Conservation (phyloP, 1,140 invertebrate species). For the Carposina sasakii region DNA sequence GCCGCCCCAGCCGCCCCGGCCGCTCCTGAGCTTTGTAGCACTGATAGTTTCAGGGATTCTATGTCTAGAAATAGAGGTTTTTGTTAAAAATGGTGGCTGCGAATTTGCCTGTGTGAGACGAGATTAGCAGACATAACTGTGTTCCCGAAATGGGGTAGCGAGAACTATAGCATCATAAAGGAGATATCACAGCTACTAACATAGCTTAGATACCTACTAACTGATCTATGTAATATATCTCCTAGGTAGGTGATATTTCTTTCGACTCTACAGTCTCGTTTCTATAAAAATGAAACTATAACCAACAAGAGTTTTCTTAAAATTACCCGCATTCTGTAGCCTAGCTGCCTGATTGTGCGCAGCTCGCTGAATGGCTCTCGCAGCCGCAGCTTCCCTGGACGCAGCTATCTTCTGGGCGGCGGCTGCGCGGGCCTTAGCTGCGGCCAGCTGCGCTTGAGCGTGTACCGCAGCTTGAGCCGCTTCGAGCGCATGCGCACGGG, state of each 20-base stretch:
- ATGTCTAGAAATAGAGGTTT: constrained; percentile 35
- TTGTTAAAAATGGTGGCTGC: too few relatives aligned
- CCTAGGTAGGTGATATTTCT: too few relatives aligned
- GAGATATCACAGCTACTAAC: too few relatives aligned
- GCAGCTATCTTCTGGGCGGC: constrained; percentile 60
- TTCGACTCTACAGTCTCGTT: too few relatives aligned
- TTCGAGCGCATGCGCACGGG: constrained; percentile 52
- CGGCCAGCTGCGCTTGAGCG: constrained; percentile 53
- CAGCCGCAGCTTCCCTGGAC: constrained; percentile 55
- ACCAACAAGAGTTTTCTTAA: too few relatives aligned
- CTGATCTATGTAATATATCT: too few relatives aligned
- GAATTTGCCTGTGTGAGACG: too few relatives aligned
- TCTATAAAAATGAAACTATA: too few relatives aligned
- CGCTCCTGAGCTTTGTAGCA: constrained; percentile 58
- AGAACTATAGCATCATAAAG: too few relatives aligned
- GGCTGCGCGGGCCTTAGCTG: constrained; percentile 55
- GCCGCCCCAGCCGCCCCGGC: constrained; percentile 61
- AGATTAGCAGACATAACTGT: too few relatives aligned
- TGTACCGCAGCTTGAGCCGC: constrained; percentile 58
- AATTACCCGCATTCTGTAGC: constrained; percentile 54
- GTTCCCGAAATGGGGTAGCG: too few relatives aligned
- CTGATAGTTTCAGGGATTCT: constrained; percentile 56
- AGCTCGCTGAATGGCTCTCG: constrained; percentile 54
- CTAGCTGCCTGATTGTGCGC: constrained; percentile 57
- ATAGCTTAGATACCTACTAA: too few relatives aligned